phyloP scores from a whole-genome alignment of 2,113 vertebrate species.

The Solea solea region DNA sequence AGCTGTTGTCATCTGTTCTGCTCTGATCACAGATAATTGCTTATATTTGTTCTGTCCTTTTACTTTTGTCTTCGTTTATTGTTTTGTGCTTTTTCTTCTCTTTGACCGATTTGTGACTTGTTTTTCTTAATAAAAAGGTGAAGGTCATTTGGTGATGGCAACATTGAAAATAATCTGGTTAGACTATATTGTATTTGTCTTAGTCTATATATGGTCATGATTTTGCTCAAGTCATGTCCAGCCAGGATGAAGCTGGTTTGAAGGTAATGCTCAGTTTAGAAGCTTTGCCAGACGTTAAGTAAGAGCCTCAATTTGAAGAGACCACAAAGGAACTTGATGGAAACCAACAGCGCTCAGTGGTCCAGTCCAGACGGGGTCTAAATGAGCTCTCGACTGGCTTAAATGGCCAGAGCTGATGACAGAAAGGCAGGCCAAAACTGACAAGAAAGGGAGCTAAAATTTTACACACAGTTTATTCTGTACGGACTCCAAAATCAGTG shows the following conservation, averaged over 20 bases:
- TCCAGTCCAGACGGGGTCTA: slow-evolving; percentile 26
- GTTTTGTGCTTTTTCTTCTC: not conserved
- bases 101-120: not conserved
- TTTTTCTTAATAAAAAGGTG: not conserved
- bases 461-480: slow-evolving; percentile 64
- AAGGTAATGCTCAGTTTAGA: slow-evolving; percentile 20
- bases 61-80: not conserved
- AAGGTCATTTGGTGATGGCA: not conserved
- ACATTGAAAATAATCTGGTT: slow-evolving; percentile 9
- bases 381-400: slow-evolving; percentile 29
- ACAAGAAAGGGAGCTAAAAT: slow-evolving; percentile 47
- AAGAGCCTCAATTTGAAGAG: slow-evolving; percentile 44
- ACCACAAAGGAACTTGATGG: slow-evolving; percentile 49
- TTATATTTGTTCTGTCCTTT: not conserved
- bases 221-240: slow-evolving; percentile 13
- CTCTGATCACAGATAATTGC: not conserved
- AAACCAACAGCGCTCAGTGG: slow-evolving; percentile 44
- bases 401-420: slow-evolving; percentile 48
- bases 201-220: not conserved
- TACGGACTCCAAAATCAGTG: slow-evolving; percentile 43
- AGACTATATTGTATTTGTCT: slow-evolving; percentile 2
- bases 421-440: slow-evolving; percentile 48
- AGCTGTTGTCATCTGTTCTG: not conserved
- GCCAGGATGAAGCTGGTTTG: slow-evolving; percentile 1
- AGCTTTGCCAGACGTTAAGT: slow-evolving; percentile 47